Evolutionary conservation across 2,113 vertebrate species (phyloP), one percentile per base, ranked within the genome.

Genomic region (Pica pica): DNA sequence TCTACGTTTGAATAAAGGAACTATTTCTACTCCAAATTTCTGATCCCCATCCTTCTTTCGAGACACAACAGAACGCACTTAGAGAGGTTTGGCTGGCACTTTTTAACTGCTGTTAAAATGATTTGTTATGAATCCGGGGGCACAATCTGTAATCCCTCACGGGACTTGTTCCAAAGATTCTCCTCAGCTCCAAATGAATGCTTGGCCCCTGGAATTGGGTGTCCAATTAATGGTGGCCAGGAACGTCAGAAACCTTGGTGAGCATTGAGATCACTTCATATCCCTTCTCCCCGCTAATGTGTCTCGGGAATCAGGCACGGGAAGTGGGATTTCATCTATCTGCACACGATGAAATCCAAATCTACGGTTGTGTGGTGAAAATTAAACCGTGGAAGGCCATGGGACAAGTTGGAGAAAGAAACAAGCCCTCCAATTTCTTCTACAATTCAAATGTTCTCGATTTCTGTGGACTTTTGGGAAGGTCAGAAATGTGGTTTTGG

Each of bases 361-460:
- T 31, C 18, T 70, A 33, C 52, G 24, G 6, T 11, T 78, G 21
- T 0, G 2, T 1, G 31, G 14, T 30, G 41, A 30, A 80, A 87
- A 61, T 4, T 24, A 56, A 83, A 41, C 16, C 12, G 2, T 15
- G 14, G 69, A 39, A 81, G 16, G 28, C 23, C 1, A 0, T 14
- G 78, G 28, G 42, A 22, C 6, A 6, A 68, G 7, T 0, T 47
- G n/a, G 52, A 57, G 22, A 33, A 39, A 9, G 30, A 76, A 84
- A 42, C 13, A 49, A 77, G 4, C 10, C 26, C 26, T 31, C 11
- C 6, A 10, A 2, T n/a, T 81, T 52, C 11, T 85, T 77, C 15
- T 1, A 2, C 6, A 0, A 20, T 20, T 44, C 18, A 44, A 44
- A 0, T 1, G 11, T 24, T 19, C 24, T 41, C 6, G 8, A 42